Base-by-base conservation (phyloP, 1,140 invertebrate species). In the Pseudomyrmex sp. region DNA sequence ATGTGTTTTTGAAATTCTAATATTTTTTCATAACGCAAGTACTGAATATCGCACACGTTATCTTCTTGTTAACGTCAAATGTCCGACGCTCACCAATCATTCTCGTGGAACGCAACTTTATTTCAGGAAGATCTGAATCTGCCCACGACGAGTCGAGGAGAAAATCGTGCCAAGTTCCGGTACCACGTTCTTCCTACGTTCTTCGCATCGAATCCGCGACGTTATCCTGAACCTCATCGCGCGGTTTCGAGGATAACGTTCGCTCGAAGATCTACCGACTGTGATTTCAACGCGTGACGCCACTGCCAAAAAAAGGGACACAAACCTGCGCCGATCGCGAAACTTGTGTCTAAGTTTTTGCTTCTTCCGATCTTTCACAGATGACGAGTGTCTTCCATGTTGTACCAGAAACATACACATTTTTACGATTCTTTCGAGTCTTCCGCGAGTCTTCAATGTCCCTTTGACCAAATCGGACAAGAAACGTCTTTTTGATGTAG, bases 281-380 rank as follows among this genome's bases (percentile, higher is more conserved):
- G 73, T 73, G 85, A 87, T 87, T 86, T 46, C 56, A 56, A 50
- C 13, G 20, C 46, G 86, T 59, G 76, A 82, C 85, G 44, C 76
- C 76, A 88, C 86, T 88, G 86, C 86, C 87, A 88, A 87, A 73
- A 46, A 52, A 58, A 76, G 18, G 65, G 52, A 83, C 59, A 66
- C 52, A 66, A 77, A 77, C n/a, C 15, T 54, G 66, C 44, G 54
- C 13, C 44, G 66, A 80, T 48, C 26, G 75, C 35, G 52, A 52
- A 76, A n/a, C 35, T 48, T 58, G 65, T 26, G 48, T 48, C 58
- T 82, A 46, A 48, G 61, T 65, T 20, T 76, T 13, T 12, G 10
- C 59, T 82, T 65, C 61, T 56, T 66, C 35, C 50, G 18, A 66
- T 58, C 44, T 46, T 54, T 63, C 15, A 12, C 65, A 50, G 72